Evolutionary conservation across 2,113 vertebrate genomes (phyloP).

Genomic region (Nestor notabilis): DNA sequence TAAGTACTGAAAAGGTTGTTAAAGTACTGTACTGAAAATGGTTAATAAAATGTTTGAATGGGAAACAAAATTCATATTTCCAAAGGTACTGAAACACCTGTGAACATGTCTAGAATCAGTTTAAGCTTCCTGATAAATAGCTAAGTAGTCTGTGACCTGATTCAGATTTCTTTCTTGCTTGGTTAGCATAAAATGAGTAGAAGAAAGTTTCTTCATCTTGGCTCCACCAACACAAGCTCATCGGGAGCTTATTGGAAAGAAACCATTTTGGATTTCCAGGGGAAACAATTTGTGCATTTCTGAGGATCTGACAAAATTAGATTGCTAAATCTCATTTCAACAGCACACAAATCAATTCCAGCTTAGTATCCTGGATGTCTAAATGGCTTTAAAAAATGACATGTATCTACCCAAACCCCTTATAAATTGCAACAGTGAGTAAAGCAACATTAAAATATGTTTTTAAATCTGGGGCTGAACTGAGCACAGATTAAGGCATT

Average conservation of each 20-base stretch:
- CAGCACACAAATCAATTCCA: background rate
- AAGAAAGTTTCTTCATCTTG: background rate
- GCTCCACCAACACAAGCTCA: background rate
- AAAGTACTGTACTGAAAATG: background rate
- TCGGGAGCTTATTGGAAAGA: background rate
- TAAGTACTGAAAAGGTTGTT: background rate
- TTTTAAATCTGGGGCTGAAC: background rate
- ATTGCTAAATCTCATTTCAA: background rate
- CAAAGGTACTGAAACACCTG: background rate
- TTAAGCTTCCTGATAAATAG: background rate
- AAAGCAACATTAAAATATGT: background rate
- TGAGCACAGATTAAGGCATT: background rate
- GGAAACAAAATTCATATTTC: background rate
- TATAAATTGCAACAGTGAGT: background rate
- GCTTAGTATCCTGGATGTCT: background rate
- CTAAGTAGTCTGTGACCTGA: background rate
- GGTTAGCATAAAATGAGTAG: background rate
- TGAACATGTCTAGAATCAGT: background rate
- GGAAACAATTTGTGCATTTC: background rate
- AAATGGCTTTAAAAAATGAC: background rate
- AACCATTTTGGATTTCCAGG: background rate
- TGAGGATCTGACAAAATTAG: background rate
- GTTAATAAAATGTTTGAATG: background rate
- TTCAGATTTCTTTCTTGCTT: background rate
- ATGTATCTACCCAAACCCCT: background rate